phyloP scores from a whole-genome alignment of 2,888 invertebrate genomes.

The Aspidapion aeneum region DNA sequence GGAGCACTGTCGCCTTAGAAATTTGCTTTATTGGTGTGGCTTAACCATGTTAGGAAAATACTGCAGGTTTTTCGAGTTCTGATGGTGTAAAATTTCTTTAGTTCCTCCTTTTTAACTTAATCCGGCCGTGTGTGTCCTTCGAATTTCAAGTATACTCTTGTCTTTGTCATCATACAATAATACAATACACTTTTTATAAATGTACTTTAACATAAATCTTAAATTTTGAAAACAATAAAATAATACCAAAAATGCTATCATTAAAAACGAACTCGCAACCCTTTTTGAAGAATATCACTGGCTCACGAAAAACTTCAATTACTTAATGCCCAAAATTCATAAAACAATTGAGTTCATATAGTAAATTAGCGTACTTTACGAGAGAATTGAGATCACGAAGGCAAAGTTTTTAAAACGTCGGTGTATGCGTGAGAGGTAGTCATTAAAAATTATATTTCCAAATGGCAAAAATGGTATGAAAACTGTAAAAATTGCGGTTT shows the following conservation, averaged over 20 bases:
- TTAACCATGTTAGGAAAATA: too few species aligned
- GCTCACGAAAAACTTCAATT: slow-evolving; percentile 35
- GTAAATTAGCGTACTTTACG: slow-evolving; percentile 33
- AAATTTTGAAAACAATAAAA: neutral
- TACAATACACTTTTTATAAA: too few species aligned
- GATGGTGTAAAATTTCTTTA: too few species aligned
- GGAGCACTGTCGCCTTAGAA: too few species aligned
- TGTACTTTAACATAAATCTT: neutral
- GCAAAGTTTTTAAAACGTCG: neutral
- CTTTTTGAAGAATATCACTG: neutral
- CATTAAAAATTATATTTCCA: neutral
- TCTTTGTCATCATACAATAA: too few species aligned
- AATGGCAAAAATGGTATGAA: neutral
- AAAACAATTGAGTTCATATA: slow-evolving; percentile 34
- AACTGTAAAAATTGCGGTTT: neutral
- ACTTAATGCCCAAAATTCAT: slow-evolving; percentile 36
- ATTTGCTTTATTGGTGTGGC: too few species aligned
- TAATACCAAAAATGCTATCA: neutral
- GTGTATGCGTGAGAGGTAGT: neutral
- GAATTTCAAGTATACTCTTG: too few species aligned
- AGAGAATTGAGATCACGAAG: neutral
- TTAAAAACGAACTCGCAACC: neutral
- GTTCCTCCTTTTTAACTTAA: too few species aligned
- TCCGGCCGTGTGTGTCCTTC: too few species aligned
- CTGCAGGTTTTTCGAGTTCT: too few species aligned